A percentile compares a stretch with the other conserved stretches of the same genome.
These are phyloP conservation scores for Invenusta paracnida DNA, from an alignment of 2,888 invertebrate genomes.

Conservation along the genomic window DNA sequence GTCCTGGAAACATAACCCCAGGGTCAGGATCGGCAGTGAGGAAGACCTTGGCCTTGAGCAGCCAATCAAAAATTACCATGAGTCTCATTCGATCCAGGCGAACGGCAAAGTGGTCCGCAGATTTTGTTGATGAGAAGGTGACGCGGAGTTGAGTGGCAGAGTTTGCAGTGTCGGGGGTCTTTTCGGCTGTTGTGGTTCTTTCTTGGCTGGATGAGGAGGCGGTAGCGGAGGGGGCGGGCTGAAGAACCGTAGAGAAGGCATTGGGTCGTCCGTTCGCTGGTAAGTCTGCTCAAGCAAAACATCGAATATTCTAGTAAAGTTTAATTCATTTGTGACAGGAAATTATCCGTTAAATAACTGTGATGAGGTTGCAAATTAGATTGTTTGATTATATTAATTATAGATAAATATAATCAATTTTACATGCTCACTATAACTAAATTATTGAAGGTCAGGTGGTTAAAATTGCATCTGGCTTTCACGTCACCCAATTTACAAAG, in stretches of 20 bases:
- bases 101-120: conserved; percentile 74
- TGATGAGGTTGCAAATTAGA: no score
- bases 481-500: no score
- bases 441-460: no score
- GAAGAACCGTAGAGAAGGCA: conserved; percentile 80
- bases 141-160: conserved; percentile 62
- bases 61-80: conserved; percentile 88
- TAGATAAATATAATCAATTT: no score
- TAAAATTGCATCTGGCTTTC: no score
- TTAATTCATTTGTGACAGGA: no score
- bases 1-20: no score
- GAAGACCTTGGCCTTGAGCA: conserved; percentile 77
- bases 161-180: conserved; percentile 48
- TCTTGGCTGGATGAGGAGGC: conserved; percentile 43
- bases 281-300: conserved; percentile 61
- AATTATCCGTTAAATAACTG: no score
- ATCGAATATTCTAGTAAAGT: no score
- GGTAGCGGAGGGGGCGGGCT: conserved; percentile 68
- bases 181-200: no score
- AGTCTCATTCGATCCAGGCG: conserved; percentile 87
- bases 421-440: no score
- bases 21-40: conserved; percentile 63
- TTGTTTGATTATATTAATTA: no score
- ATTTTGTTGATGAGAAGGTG: conserved; percentile 65
- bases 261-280: conserved; percentile 73